Evolutionary conservation across 2,113 vertebrate species (phyloP).

Genomic region (Bambusicola thoracicus): DNA sequence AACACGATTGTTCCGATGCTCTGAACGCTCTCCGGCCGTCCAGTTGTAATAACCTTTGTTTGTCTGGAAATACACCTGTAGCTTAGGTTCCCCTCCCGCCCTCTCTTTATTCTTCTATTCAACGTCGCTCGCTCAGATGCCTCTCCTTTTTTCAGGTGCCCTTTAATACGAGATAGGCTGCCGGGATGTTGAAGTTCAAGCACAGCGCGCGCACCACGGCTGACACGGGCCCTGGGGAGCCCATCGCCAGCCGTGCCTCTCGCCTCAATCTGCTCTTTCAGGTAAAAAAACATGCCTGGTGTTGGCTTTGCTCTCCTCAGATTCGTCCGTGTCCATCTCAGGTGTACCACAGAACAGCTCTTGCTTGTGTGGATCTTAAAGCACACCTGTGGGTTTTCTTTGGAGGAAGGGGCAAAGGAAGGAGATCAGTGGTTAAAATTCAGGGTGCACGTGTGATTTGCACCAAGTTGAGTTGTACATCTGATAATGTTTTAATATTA

Average conservation of each 20-base stretch:
- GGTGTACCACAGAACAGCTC: rapidly evolving
- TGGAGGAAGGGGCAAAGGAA: not conserved
- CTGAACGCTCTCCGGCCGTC: rapidly evolving
- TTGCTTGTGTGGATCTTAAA: rapidly evolving
- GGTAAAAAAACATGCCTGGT: slow-evolving; percentile 73
- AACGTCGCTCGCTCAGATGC: rapidly evolving
- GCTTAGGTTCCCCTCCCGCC: rapidly evolving
- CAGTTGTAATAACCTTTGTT: not conserved
- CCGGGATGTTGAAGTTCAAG: slow-evolving; percentile 94
- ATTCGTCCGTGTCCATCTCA: rapidly evolving
- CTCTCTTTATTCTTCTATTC: rapidly evolving
- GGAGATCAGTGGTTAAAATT: not conserved
- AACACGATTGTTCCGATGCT: rapidly evolving
- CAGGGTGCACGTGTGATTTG: not conserved
- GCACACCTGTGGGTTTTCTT: rapidly evolving
- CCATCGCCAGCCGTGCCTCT: slow-evolving; percentile 86
- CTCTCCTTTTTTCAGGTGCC: not conserved
- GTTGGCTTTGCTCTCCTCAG: rapidly evolving
- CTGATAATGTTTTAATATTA: not conserved
- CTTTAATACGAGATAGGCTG: not conserved
- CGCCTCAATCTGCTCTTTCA: slow-evolving; percentile 91
- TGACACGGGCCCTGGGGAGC: slow-evolving; percentile 73
- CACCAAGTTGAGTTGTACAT: not conserved
- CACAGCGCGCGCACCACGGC: slow-evolving; percentile 77
- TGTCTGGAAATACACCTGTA: rapidly evolving